Percentiles rank a stretch among this genome's conserved stretches.
phyloP scores from a whole-genome alignment of 2,797 vertebrate genomes.

The Margarornis squamiger region DNA sequence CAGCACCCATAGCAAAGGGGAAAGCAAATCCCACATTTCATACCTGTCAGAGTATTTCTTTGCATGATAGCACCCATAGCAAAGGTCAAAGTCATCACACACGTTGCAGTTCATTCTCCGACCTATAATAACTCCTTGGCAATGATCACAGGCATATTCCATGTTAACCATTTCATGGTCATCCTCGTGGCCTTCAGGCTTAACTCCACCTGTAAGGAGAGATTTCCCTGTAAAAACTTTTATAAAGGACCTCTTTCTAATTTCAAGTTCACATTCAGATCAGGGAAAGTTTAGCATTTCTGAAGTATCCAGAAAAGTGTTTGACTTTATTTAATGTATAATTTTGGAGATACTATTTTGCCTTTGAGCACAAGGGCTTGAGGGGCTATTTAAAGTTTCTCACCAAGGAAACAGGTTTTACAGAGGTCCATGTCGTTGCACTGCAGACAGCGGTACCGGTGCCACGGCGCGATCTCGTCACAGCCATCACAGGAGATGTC shows the following conservation, averaged over 20 bases:
- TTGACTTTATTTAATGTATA: neutral
- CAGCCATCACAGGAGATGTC: conserved; percentile 98
- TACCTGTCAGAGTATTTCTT: conserved; percentile 97
- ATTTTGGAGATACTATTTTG: neutral
- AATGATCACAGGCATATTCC: conserved; percentile 96
- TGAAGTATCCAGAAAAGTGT: neutral
- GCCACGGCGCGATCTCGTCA: conserved; percentile 94
- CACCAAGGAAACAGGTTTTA: conserved; percentile 97
- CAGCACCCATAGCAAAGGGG: conserved; percentile 94
- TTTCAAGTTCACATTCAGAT: neutral
- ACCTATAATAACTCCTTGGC: conserved; percentile 94
- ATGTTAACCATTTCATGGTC: conserved; percentile 98
- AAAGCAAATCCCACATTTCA: neutral
- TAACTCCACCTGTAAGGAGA: conserved; percentile 87
- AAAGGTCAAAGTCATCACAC: conserved; percentile 97
- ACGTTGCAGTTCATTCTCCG: conserved; percentile 95
- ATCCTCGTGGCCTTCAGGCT: conserved; percentile 96
- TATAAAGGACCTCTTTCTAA: neutral
- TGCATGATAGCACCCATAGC: conserved; percentile 95
- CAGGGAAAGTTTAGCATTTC: neutral
- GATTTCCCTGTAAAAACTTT: neutral
- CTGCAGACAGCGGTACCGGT: conserved; percentile 94
- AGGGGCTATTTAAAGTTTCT: neutral
- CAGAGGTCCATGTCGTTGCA: conserved; percentile 98
- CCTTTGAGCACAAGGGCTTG: neutral